phyloP scores from a whole-genome alignment of 2,888 invertebrate genomes.

The Pristionchus maxplancki region DNA sequence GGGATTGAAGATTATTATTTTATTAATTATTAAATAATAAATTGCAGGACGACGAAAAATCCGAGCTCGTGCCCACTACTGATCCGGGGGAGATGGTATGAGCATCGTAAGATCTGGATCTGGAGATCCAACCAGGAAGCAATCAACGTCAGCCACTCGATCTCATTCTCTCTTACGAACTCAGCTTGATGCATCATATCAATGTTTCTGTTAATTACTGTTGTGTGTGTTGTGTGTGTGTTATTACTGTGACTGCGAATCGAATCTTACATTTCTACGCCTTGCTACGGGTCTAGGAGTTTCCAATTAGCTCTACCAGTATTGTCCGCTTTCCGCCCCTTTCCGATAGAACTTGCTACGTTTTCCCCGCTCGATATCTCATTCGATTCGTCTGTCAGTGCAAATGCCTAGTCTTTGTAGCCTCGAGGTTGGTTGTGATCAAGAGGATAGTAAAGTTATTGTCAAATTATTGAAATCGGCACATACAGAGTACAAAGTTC shows the following conservation, averaged over 20 bases:
- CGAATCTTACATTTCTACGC: slow-evolving; percentile 21
- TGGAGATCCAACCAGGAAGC: background rate
- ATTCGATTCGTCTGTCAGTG: slow-evolving; percentile 36
- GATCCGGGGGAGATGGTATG: slow-evolving; percentile 31
- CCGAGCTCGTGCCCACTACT: slow-evolving; percentile 38
- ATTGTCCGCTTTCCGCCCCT: background rate
- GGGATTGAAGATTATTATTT: background rate
- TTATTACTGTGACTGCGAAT: background rate
- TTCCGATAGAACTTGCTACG: slow-evolving; percentile 37
- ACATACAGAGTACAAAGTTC: no score
- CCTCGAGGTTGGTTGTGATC: background rate
- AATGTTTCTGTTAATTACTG: slow-evolving; percentile 40
- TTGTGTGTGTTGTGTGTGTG: background rate
- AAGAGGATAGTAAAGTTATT: background rate
- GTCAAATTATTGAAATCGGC: background rate
- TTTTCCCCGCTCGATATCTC: slow-evolving; percentile 11
- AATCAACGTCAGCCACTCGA: background rate
- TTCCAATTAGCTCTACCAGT: slow-evolving; percentile 34
- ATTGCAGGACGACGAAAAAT: slow-evolving; percentile 40
- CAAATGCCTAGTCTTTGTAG: slow-evolving; percentile 25
- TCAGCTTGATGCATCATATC: slow-evolving; percentile 11
- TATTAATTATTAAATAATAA: background rate
- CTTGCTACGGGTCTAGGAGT: slow-evolving; percentile 23
- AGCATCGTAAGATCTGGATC: background rate
- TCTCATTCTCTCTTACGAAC: background rate